Evolutionary conservation across 1,140 invertebrate genomes (phyloP).

Genomic region (Drosophila pallidifrons): DNA sequence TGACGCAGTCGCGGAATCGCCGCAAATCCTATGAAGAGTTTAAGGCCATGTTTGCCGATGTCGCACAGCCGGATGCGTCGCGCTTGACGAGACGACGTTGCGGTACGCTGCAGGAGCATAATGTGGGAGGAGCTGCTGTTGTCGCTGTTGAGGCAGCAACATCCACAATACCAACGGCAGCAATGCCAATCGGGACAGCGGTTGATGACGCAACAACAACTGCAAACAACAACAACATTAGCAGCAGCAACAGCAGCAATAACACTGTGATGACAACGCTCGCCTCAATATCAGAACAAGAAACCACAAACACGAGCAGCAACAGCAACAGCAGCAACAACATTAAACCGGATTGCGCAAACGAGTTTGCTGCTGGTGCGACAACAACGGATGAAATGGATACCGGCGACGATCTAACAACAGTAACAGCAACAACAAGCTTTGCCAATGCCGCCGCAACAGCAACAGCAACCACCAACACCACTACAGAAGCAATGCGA

Average conservation of each 20-base stretch:
- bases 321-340: slow-evolving; percentile 28
- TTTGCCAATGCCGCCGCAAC: slow-evolving; percentile 31
- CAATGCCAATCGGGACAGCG: slow-evolving; percentile 19
- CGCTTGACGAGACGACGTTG: slow-evolving; percentile 36
- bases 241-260: slow-evolving; percentile 39
- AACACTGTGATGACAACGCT: slow-evolving; percentile 54
- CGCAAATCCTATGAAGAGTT: slow-evolving; percentile 85
- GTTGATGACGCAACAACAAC: slow-evolving; percentile 65
- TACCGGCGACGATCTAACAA: slow-evolving; percentile 70
- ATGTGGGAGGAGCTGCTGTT: slow-evolving; percentile 2
- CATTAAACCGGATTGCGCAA: slow-evolving; percentile 77
- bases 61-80: slow-evolving; percentile 31
- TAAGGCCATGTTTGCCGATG: slow-evolving; percentile 79
- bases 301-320: slow-evolving; percentile 56
- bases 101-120: slow-evolving; percentile 3
- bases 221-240: slow-evolving; percentile 11
- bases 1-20: slow-evolving; percentile 82
- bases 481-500: slow-evolving; percentile 77
- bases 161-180: not conserved
- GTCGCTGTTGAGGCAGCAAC: slow-evolving; percentile 12
- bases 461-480: slow-evolving; percentile 46
- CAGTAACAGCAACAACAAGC: slow-evolving; percentile 31
- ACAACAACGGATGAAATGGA: slow-evolving; percentile 63
- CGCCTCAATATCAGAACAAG: slow-evolving; percentile 84
- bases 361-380: slow-evolving; percentile 66